phyloP scores from a whole-genome alignment of 2,113 vertebrate species.

The Glaucomys volans region DNA sequence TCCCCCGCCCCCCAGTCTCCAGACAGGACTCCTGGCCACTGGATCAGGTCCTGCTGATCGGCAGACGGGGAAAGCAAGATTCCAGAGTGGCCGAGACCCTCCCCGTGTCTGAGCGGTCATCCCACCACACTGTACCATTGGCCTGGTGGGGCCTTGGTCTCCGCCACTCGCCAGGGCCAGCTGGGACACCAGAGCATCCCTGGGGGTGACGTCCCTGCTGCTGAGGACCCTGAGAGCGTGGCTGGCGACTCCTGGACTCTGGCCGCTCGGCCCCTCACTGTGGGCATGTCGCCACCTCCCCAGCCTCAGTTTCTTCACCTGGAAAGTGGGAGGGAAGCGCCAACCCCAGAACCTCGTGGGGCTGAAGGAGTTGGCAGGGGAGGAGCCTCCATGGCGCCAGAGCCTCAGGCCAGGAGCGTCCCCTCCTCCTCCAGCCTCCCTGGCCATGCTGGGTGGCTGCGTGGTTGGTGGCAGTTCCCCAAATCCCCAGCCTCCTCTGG shows the following conservation, averaged over 20 bases:
- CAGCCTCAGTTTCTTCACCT: not conserved
- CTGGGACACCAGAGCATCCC: not conserved
- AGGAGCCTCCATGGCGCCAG: too few species aligned
- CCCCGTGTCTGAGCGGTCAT: too few species aligned
- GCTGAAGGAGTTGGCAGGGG: too few species aligned
- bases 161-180: not conserved
- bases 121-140: too few species aligned
- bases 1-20: too few species aligned
- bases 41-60: not conserved
- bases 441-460: not conserved
- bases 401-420: not conserved
- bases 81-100: not conserved
- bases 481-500: too few species aligned
- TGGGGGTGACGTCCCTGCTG: not conserved
- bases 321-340: not conserved
- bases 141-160: not conserved
- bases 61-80: not conserved
- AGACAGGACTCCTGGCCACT: too few species aligned
- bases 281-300: not conserved
- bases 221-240: not conserved
- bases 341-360: too few species aligned
- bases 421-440: not conserved
- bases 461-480: not conserved
- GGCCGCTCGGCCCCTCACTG: not conserved
- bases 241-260: not conserved